phyloP scores from a whole-genome alignment of 2,797 vertebrate genomes.

The Xenops minutus region DNA sequence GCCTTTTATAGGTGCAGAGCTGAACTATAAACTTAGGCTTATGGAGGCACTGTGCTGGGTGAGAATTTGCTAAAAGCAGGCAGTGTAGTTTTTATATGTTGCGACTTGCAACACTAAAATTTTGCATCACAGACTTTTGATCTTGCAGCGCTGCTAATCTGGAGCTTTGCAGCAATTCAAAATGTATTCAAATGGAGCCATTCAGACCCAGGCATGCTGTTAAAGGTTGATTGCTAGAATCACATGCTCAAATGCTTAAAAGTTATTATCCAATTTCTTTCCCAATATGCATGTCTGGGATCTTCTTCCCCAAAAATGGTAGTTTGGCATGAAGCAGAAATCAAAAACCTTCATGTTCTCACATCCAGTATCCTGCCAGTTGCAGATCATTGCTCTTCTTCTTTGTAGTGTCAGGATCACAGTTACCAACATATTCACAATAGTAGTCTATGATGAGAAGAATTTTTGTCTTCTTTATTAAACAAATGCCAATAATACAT shows the following conservation, averaged over 20 bases:
- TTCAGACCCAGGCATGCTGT: constrained; percentile 25
- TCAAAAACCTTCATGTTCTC: not conserved
- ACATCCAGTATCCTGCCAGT: not conserved
- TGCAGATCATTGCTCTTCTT: not conserved
- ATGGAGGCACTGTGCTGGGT: not conserved
- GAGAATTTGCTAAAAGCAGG: not conserved
- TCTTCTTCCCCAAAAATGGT: not conserved
- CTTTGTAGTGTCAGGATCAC: not conserved
- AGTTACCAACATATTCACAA: not conserved
- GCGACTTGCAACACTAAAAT: constrained; percentile 5
- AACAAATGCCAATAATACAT: not conserved
- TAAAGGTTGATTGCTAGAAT: not conserved
- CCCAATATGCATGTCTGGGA: not conserved
- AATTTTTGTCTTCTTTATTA: not conserved
- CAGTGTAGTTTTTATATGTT: constrained; percentile 20
- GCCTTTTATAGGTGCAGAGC: not conserved
- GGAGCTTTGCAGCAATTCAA: not conserved
- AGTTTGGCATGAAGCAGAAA: not conserved
- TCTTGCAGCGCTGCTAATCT: not conserved
- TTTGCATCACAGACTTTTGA: constrained; percentile 46
- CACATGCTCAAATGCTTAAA: not conserved
- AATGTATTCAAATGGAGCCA: not conserved
- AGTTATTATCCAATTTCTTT: not conserved
- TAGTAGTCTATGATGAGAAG: not conserved
- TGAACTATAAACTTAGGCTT: not conserved